Evolutionary conservation across 2,888 invertebrate genomes (phyloP), one percentile per base, ranked within the genome.

Genomic region (Nomada goodeniana): DNA sequence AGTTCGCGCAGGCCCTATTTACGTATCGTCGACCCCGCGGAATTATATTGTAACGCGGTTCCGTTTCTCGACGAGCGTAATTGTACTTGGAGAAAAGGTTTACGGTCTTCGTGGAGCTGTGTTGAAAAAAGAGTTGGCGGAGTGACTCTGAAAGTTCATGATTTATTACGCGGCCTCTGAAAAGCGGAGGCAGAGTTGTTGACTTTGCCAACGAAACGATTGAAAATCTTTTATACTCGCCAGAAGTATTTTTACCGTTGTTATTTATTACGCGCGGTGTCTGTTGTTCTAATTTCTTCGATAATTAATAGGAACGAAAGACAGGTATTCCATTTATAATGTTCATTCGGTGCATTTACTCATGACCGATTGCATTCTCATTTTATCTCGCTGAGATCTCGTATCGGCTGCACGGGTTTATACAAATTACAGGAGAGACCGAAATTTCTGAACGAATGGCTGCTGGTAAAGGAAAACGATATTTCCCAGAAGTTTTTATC

Each of bases 41-140:
- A 67, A 29, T 78, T 74, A 61, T 55, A 61, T 55, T 53, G 47
- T 65, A 55, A 78, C 61, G 26, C 26, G 50, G 36, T 78, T 61
- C 61, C 50, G 5, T 18, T 23, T 50, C 67, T n/a, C 18, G 18
- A 18, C 29, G 23, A 75, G n/a, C 68, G 47, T 76, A 63, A 79
- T 79, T 75, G 64, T 65, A 18, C 64, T 29, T 59, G 26, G 29
- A 13, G 15, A 36, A 65, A 44, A 36, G 52, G 29, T 77, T 44
- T 44, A 65, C 73, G 64, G 52, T 36, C 61, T 57, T n/a, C 20
- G 36, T 10, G 29, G 44, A 70, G 53, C 70, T 44, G n/a, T 2
- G 13, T 18, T n/a, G 11, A 53, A 26, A 52, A 71, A 61, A 59
- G 36, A 47, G 42, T 55, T 29, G 42, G 61, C 18, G 20, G 63